These are phyloP conservation scores for Caenorhabditis doughertyi DNA, from an alignment of 2,888 invertebrate genomes.

Conservation along the genomic window DNA sequence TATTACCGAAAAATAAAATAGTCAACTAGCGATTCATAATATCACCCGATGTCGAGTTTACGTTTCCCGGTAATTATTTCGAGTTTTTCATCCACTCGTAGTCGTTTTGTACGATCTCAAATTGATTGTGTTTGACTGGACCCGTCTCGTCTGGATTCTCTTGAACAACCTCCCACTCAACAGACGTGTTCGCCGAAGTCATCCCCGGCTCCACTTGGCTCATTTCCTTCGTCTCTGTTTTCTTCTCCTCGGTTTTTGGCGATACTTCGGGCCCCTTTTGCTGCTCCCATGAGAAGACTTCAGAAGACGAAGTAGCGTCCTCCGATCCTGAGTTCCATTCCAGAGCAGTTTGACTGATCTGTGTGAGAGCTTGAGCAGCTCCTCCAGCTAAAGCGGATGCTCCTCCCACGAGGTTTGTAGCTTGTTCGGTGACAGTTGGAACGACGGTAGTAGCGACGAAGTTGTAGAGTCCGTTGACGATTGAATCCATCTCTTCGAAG, in stretches of 20 bases:
- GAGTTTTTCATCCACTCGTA: conserved; percentile 52
- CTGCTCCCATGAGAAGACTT: conserved; percentile 55
- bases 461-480: conserved; percentile 39
- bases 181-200: conserved; percentile 31
- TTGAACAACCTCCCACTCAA: conserved; percentile 43
- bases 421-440: conserved; percentile 39
- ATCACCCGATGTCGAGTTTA: neutral
- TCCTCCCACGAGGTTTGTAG: conserved; percentile 31
- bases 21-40: neutral
- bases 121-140: conserved; percentile 41
- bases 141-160: conserved; percentile 32
- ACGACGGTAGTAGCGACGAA: conserved; percentile 45
- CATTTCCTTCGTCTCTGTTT: neutral
- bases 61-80: neutral
- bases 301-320: conserved; percentile 35
- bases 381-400: conserved; percentile 21
- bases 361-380: conserved; percentile 21
- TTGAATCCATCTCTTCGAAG: conserved; percentile 15
- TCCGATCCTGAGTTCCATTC: conserved; percentile 49
- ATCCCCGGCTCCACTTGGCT: neutral
- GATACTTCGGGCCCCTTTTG: neutral
- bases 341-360: conserved; percentile 30
- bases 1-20: conserved; percentile 16
- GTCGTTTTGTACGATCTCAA: conserved; percentile 53
- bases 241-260: neutral